These are phyloP conservation scores for Antigone vipio DNA, from an alignment of 2,113 vertebrate genomes.

Conservation along the genomic window DNA sequence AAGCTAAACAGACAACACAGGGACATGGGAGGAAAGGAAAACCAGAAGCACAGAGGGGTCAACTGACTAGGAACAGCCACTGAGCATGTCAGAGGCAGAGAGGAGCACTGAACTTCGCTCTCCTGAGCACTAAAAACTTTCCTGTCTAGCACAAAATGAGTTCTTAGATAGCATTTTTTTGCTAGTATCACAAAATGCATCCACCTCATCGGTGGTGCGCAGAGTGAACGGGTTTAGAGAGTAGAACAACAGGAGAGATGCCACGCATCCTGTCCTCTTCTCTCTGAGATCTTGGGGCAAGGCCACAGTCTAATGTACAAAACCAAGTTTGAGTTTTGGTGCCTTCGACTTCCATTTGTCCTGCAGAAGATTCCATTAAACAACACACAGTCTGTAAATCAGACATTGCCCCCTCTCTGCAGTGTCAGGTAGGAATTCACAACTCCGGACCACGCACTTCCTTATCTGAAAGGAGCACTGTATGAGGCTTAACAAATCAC, in stretches of 20 bases:
- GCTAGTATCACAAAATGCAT: background rate
- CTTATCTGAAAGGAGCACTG: background rate
- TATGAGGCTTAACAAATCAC: background rate
- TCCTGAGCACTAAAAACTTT: background rate
- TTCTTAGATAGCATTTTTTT: background rate
- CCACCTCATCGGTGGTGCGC: rapidly evolving
- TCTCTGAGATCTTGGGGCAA: background rate
- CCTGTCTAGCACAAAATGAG: background rate
- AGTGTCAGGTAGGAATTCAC: slow-evolving; percentile 23
- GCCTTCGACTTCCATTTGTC: background rate
- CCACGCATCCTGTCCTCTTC: background rate
- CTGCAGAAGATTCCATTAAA: background rate
- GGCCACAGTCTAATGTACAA: background rate
- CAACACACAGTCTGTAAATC: background rate
- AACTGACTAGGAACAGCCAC: background rate
- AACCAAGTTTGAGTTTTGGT: background rate
- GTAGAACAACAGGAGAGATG: background rate
- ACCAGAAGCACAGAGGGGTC: slow-evolving; percentile 6
- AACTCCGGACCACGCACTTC: background rate
- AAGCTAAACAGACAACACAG: slow-evolving; percentile 6
- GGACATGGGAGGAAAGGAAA: background rate
- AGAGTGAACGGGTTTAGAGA: background rate
- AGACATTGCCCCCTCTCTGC: background rate
- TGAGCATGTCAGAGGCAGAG: background rate
- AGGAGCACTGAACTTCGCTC: background rate